Evolutionary conservation across 2,888 invertebrate genomes (phyloP), one percentile per base, ranked within the genome.

Genomic region (Drosophila mayaguana): DNA sequence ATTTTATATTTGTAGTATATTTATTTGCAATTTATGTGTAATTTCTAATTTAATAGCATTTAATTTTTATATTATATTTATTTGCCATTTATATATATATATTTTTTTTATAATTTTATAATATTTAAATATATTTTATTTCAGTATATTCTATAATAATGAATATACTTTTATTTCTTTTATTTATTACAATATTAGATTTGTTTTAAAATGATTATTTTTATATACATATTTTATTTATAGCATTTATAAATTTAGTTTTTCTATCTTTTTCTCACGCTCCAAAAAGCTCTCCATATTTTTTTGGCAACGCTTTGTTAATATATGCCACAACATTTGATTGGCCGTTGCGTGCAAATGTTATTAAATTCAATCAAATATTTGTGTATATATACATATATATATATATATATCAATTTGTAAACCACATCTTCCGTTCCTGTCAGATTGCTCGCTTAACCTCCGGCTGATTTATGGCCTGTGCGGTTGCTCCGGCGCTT

Each of bases 391-490:
- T 25, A 25, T 25, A 25, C 5, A 25, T 28, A 7, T 28, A 28
- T 28, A 28, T 28, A 28, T 28, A 7, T 7, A 28, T 40, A 57
- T 48, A 65, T 54, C 61, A 70, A 70, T 79, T 63, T 56, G 36
- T 12, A 48, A 65, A 61, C 57, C 63, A 63, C 78, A 78, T 78
- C 78, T 68, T 61, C 63, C 22, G 55, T 14, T 63, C 46, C 60
- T 40, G 48, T 16, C 43, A 22, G 48, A 80, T 76, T 80, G 80
- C 55, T 32, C 36, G 46, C 12, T 38, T 79, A 67, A 79, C 45
- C 75, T 60, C 48, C 45, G 43, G 56, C 64, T 78, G 78, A 80
- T 80, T 78, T 80, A 78, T 78, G 72, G 72, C 46, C 42, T 40
- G 48, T 65, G 50, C 56, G 65, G 63, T 61, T 51, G 50, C 46